These are phyloP conservation scores for Pedionomus torquatus DNA, from an alignment of 2,113 vertebrate species.

Conservation along the genomic window DNA sequence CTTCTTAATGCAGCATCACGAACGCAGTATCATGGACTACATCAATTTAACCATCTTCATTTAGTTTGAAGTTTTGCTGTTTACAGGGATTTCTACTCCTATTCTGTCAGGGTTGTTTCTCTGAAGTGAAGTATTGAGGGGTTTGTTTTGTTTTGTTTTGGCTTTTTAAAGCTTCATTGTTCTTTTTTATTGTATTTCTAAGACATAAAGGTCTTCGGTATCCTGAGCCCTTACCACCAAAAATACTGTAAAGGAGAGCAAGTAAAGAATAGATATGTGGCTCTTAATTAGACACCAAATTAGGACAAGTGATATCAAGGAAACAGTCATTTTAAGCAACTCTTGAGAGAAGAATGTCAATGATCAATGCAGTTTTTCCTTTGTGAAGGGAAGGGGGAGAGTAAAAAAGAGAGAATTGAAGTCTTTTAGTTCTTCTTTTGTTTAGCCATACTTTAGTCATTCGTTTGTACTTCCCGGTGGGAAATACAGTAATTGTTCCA, in stretches of 20 bases:
- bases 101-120: background rate
- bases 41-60: background rate
- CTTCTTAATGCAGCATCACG: background rate
- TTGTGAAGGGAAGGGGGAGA: background rate
- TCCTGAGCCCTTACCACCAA: background rate
- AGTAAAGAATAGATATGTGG: background rate
- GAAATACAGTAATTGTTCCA: background rate
- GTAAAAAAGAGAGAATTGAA: background rate
- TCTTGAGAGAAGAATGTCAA: slow-evolving; percentile 36
- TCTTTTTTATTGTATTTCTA: background rate
- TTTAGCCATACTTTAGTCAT: background rate
- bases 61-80: background rate
- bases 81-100: background rate
- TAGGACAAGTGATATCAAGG: slow-evolving; percentile 4
- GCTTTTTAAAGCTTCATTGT: background rate
- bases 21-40: background rate
- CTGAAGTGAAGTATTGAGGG: background rate
- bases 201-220: background rate
- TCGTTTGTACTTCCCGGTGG: slow-evolving; percentile 2
- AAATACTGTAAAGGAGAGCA: background rate
- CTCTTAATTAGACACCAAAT: slow-evolving; percentile 41
- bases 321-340: slow-evolving; percentile 10
- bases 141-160: background rate
- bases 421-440: background rate
- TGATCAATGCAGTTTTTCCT: slow-evolving; percentile 1